phyloP scores from a whole-genome alignment of 2,797 vertebrate species.

The Pelobates cultripes region DNA sequence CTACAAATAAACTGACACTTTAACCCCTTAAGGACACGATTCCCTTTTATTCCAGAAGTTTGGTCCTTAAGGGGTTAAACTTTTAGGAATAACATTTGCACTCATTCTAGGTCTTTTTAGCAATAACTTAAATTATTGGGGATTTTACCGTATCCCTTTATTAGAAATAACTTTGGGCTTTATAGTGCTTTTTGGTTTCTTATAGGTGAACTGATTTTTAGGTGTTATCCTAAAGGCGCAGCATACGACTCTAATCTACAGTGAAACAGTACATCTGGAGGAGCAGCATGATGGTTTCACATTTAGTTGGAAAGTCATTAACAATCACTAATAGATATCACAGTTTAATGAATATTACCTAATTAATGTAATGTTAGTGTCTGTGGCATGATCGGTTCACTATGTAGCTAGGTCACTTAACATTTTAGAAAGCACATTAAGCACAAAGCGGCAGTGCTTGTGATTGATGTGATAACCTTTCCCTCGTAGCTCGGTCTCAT shows the following conservation, averaged over 20 bases:
- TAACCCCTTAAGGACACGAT: too few relatives aligned
- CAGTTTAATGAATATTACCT: constrained; percentile 56
- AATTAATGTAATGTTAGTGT: constrained; percentile 57
- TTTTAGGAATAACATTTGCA: too few relatives aligned
- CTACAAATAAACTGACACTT: too few relatives aligned
- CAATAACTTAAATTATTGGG: background rate
- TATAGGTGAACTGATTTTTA: constrained; percentile 28
- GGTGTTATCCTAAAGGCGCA: background rate
- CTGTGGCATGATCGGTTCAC: constrained; percentile 52
- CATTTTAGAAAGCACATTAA: constrained; percentile 54
- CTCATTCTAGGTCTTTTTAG: background rate
- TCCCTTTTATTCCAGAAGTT: too few relatives aligned
- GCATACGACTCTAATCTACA: constrained; percentile 37
- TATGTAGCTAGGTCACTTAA: constrained; percentile 52
- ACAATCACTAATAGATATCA: constrained; percentile 54
- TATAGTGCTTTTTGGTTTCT: constrained; percentile 3
- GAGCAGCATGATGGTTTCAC: constrained; percentile 38
- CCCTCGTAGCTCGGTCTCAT: constrained; percentile 39
- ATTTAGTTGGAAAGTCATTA: constrained; percentile 52
- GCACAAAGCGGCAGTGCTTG: constrained; percentile 36
- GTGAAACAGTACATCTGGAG: constrained; percentile 34
- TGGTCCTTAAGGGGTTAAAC: too few relatives aligned
- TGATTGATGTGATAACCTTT: constrained; percentile 57
- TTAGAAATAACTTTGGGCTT: background rate
- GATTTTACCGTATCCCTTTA: background rate